phyloP scores from a whole-genome alignment of 2,797 vertebrate species.

The Notoglanidium macrostoma region DNA sequence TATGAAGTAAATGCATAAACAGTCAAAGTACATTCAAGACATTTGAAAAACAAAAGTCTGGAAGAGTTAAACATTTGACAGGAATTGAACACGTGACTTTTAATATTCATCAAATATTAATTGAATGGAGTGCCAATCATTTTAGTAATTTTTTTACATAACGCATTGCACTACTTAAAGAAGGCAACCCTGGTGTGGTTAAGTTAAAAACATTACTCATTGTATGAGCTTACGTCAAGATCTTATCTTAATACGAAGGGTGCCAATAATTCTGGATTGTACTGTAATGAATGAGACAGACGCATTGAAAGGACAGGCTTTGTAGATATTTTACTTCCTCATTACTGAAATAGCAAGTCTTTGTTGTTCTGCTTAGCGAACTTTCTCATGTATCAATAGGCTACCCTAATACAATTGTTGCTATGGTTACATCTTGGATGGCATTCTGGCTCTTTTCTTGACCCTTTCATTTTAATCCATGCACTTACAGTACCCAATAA shows the following conservation, averaged over 20 bases:
- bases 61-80: background rate
- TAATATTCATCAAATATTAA: background rate
- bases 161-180: background rate
- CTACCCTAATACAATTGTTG: background rate
- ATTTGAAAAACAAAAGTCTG: background rate
- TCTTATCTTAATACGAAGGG: background rate
- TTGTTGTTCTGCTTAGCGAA: background rate
- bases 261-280: background rate
- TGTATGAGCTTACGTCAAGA: too few species aligned
- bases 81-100: background rate
- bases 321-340: background rate
- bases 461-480: background rate
- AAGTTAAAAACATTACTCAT: background rate
- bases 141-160: background rate
- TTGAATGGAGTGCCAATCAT: background rate
- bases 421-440: background rate
- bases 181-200: background rate
- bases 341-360: slow-evolving; percentile 2
- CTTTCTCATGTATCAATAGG: background rate
- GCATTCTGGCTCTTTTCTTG: background rate
- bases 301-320: background rate
- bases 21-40: background rate
- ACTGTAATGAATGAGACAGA: too few species aligned
- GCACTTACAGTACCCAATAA: background rate
- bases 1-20: background rate